Base-by-base conservation (phyloP, 2,888 invertebrate genomes). In the Cosmopolites sordidus region DNA sequence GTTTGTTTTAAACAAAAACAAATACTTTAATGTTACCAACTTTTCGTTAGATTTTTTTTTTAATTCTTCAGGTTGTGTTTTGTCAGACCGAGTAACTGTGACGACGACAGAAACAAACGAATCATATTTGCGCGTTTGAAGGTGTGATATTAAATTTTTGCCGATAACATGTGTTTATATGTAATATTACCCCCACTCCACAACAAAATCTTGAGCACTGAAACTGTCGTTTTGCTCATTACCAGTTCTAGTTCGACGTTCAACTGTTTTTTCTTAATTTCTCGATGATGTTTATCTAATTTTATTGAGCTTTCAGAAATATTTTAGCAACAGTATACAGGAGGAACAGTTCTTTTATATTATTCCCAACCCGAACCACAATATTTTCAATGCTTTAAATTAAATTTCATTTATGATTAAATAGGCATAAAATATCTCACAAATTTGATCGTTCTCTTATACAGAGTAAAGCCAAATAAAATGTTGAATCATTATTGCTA, bases 131-230 rank as follows among this genome's bases (percentile, higher is more conserved):
- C 50, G 40, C 40, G 43, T 51, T 51, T 22, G 44, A 46, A 55
- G 55, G 55, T 55, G 51, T 48, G n/a, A 50, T 18, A 41, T 55
- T 54, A 42, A 53, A 53, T 52, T 57, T 59, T 59, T 54, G 55
- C 46, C 57, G 57, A 53, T 55, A 47, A 51, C 17, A 40, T 16
- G 27, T 43, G 43, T 44, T 39, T 48, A 39, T 47, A 52, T 48
- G 30, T 51, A 51, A 56, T 44, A 49, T 38, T 30, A 48, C 43
- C 49, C 17, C 48, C 42, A 43, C 43, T 43, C 48, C 33, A 51
- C 22, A 14, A 15, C 12, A 15, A 17, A 16, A 37, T 42, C 43
- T 40, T 22, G 14, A 29, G 14, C 12, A 30, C 38, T 48, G 44
- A 51, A 45, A 41, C 47, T 50, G 38, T 16, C 16, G 22, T 48